Evolutionary conservation across 2,113 vertebrate genomes (phyloP), one percentile per base, ranked within the genome.

Genomic region (Cyphomyrus discorhynchus): DNA sequence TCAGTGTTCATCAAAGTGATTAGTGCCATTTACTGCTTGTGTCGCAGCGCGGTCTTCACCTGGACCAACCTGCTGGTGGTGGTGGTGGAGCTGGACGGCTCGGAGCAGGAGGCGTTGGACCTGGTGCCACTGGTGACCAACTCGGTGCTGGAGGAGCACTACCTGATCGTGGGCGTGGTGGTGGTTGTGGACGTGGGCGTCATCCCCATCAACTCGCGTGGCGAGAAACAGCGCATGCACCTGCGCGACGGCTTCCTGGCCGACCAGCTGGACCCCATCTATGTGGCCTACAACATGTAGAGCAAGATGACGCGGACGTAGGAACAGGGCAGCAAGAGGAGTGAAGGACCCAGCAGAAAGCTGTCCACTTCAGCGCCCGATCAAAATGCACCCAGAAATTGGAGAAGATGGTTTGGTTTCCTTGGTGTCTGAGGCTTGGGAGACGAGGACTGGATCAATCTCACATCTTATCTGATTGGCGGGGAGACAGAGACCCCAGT

Each of bases 261-360:
- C 19, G 53, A 56, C 53, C 53, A 56, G 19, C 53, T 56, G 53
- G 53, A 56, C 53, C 53, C 98, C 94, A 99, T 99, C 96, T 99
- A 99, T 85, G 98, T 99, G 97, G 98, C 98, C 95, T 99, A 99
- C 97, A 99, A 99, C 96, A 99, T 99, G 98, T 99, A 99, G 97
- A 95, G 93, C 94, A 88, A 88, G 49, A 87, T 77, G 91, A 83
- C 5, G 3, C 13, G 15, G 1, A 52, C 5, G 17, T 11, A 31
- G 49, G 46, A 86, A 11, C 24, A 17, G 24, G 19, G 84, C 24
- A 62, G 39, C 47, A 10, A 88, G 6, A 58, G 52, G 17, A 24
- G 27, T 15, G 45, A 31, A 87, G 86, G 53, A 62, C 47, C 27
- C 47, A 35, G 9, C 27, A 62, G 53, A 24, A 19, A 35, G 52